Conservation (phyloP, 2,888 invertebrate genomes). For the Caradrina clavipalpis region DNA sequence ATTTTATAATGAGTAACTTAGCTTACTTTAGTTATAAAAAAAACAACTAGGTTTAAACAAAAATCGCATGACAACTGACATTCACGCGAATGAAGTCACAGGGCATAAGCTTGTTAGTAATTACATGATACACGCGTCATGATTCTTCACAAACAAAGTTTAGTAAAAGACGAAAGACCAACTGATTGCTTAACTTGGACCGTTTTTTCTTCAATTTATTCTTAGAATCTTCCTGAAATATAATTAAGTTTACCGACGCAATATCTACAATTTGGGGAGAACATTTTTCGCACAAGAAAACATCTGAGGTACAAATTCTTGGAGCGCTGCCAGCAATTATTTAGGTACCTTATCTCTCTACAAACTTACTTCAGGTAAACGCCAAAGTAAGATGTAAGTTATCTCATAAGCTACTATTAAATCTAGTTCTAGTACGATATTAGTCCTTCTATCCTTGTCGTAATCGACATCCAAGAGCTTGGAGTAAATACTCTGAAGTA, state of each 20-base stretch:
- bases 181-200: neutral
- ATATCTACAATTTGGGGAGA: constrained; percentile 15
- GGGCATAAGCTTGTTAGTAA: no score
- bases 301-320: constrained; percentile 43
- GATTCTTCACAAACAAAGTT: neutral
- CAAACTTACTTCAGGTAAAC: constrained; percentile 49
- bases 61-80: no score
- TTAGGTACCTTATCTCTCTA: constrained; percentile 36
- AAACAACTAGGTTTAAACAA: no score
- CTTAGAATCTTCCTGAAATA: neutral
- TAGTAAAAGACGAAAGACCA: neutral
- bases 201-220: neutral
- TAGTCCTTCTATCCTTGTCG: constrained; percentile 42
- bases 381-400: constrained; percentile 34
- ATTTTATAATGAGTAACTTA: no score
- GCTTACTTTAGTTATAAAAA: no score
- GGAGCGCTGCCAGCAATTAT: constrained; percentile 51
- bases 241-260: constrained; percentile 37
- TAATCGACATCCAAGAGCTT: constrained; percentile 48
- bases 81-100: no score
- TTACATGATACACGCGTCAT: neutral
- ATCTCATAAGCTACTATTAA: constrained; percentile 48
- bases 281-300: constrained; percentile 21
- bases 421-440: constrained; percentile 45
- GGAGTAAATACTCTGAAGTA: constrained; percentile 36